phyloP scores from a whole-genome alignment of 2,113 vertebrate species.

The Leuciscus idus region DNA sequence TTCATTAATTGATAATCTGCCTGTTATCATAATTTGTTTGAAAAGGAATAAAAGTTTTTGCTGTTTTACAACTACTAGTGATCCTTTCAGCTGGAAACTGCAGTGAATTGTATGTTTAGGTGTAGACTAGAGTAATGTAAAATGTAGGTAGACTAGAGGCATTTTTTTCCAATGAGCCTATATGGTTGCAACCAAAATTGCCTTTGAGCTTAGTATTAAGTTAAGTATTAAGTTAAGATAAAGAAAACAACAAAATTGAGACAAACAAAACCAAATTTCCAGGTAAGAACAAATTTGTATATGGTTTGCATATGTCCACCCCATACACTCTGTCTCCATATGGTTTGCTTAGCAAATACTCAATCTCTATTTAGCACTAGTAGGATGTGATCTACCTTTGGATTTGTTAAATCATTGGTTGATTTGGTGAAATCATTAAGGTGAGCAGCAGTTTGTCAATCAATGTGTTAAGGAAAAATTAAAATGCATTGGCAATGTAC shows the following conservation, averaged over 20 bases:
- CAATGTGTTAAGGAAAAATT: not conserved
- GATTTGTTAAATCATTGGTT: not conserved
- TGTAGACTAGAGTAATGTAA: too few species aligned
- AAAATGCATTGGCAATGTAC: not conserved
- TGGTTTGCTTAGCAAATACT: slow-evolving; percentile 21
- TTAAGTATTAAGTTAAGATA: not conserved
- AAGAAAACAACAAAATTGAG: not conserved
- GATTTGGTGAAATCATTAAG: not conserved
- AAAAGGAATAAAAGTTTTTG: too few species aligned
- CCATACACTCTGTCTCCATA: not conserved
- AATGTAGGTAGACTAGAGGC: too few species aligned
- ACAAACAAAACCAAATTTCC: not conserved
- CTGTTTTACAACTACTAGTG: too few species aligned
- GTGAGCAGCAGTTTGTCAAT: not conserved
- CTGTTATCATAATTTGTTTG: too few species aligned
- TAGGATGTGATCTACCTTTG: not conserved
- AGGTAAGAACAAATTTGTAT: slow-evolving; percentile 26
- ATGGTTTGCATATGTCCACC: slow-evolving; percentile 21
- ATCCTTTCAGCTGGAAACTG: too few species aligned
- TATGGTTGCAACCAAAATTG: too few species aligned
- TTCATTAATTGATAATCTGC: too few species aligned
- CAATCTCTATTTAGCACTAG: not conserved
- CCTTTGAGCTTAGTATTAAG: too few species aligned
- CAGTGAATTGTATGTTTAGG: too few species aligned
- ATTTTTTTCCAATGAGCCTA: too few species aligned